A percentile compares a stretch with the other conserved stretches of the same genome.
phyloP scores from a whole-genome alignment of 2,113 vertebrate species.

The Burhinus bistriatus region DNA sequence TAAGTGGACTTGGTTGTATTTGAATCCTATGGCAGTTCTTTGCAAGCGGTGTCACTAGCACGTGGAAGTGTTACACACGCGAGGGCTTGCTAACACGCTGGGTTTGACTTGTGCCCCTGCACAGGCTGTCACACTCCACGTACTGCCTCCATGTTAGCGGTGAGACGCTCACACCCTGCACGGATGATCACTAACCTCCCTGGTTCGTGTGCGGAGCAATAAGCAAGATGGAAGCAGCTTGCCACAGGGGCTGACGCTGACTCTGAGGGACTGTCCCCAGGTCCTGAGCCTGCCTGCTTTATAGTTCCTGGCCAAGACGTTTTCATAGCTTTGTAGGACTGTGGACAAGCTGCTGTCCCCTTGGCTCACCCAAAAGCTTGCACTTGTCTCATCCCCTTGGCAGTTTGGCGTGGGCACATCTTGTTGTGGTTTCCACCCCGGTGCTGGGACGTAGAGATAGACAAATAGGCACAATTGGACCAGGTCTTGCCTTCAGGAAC shows the following conservation, averaged over 20 bases:
- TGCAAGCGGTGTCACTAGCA: not conserved
- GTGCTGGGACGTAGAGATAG: not conserved
- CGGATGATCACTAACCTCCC: not conserved
- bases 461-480: not conserved
- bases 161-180: not conserved
- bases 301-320: not conserved
- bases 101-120: not conserved
- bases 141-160: not conserved
- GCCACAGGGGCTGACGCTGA: not conserved
- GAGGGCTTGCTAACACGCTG: not conserved
- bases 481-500: not conserved
- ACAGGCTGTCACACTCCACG: not conserved
- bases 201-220: not conserved
- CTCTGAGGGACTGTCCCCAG: not conserved
- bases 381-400: not conserved
- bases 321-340: not conserved
- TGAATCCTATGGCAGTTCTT: not conserved
- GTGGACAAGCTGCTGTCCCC: not conserved
- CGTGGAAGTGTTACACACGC: not conserved
- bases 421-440: not conserved
- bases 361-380: not conserved
- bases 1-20: slow-evolving; percentile 64
- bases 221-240: not conserved
- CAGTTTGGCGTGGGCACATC: not conserved
- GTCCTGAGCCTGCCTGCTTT: not conserved